Evolutionary conservation across 2,888 invertebrate species (phyloP).

Genomic region (Ochlodes sylvanus): DNA sequence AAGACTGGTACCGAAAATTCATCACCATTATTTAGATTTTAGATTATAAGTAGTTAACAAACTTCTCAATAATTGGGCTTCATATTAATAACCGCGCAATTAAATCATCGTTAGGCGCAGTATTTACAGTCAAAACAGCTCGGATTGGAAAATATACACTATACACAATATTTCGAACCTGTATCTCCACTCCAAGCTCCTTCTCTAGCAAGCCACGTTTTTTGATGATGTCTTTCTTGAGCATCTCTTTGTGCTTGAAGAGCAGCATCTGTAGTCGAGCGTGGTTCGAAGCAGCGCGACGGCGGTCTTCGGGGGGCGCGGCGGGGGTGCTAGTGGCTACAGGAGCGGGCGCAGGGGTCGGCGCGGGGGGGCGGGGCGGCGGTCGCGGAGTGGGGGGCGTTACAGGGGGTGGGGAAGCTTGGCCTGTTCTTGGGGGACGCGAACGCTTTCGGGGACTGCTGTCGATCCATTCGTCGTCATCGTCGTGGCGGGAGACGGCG

Average conservation of each 20-base stretch:
- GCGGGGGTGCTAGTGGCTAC: slow-evolving; percentile 40
- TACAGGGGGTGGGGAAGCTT: slow-evolving; percentile 48
- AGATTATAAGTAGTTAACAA: no score
- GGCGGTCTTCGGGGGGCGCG: slow-evolving; percentile 74
- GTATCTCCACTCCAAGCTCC: slow-evolving; percentile 95
- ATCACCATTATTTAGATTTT: no score
- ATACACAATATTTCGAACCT: slow-evolving; percentile 79
- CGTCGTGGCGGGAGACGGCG: slow-evolving; percentile 62
- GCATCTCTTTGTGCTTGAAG: slow-evolving; percentile 94
- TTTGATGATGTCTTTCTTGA: slow-evolving; percentile 97
- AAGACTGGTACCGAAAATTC: no score
- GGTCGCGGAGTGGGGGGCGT: slow-evolving; percentile 45
- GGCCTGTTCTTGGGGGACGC: slow-evolving; percentile 44
- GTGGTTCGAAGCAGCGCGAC: slow-evolving; percentile 82
- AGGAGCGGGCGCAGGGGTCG: slow-evolving; percentile 71
- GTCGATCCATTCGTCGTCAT: slow-evolving; percentile 78
- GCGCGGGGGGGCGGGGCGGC: slow-evolving; percentile 50
- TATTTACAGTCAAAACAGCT: no score
- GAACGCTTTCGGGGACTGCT: slow-evolving; percentile 66
- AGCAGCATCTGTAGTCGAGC: slow-evolving; percentile 90
- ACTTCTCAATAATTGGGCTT: not conserved
- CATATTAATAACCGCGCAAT: not conserved
- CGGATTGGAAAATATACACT: no score
- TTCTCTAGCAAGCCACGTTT: slow-evolving; percentile 95
- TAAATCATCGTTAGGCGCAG: no score